Conservation (phyloP, 2,113 vertebrate species). For the Channa maculata region DNA sequence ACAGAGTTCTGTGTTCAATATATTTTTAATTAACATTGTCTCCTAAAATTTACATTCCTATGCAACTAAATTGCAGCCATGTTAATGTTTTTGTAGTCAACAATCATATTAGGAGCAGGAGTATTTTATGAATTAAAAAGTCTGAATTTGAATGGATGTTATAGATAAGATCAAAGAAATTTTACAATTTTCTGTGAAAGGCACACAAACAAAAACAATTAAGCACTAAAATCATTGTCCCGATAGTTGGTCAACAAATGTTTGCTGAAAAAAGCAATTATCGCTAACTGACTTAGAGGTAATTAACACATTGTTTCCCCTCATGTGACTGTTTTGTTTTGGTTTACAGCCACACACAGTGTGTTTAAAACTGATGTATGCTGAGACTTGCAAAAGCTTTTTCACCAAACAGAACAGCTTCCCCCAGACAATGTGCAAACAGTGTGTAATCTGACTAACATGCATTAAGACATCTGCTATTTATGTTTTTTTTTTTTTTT, state of each 20-base stretch:
- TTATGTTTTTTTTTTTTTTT: too few species aligned
- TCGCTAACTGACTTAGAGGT: constrained; percentile 9
- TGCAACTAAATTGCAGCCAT: too few species aligned
- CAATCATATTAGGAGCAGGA: too few species aligned
- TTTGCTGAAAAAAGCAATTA: constrained; percentile 26
- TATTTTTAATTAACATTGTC: not conserved
- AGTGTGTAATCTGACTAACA: too few species aligned
- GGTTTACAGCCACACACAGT: not conserved
- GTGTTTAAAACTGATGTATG: not conserved
- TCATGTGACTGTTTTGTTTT: not conserved
- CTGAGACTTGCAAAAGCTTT: not conserved
- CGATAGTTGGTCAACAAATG: constrained; percentile 35
- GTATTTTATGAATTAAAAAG: too few species aligned
- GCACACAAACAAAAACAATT: not conserved
- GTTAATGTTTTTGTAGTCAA: too few species aligned
- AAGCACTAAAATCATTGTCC: not conserved
- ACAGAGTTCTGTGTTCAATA: not conserved
- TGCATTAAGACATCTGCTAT: too few species aligned
- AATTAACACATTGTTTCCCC: constrained; percentile 35
- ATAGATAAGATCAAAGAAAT: not conserved
- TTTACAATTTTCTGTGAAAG: not conserved
- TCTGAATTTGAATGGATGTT: too few species aligned
- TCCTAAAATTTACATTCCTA: too few species aligned
- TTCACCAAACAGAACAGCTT: not conserved
- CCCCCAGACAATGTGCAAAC: too few species aligned